These are phyloP conservation scores for Colossoma macropomum DNA, from an alignment of 2,113 vertebrate genomes.

Conservation along the genomic window DNA sequence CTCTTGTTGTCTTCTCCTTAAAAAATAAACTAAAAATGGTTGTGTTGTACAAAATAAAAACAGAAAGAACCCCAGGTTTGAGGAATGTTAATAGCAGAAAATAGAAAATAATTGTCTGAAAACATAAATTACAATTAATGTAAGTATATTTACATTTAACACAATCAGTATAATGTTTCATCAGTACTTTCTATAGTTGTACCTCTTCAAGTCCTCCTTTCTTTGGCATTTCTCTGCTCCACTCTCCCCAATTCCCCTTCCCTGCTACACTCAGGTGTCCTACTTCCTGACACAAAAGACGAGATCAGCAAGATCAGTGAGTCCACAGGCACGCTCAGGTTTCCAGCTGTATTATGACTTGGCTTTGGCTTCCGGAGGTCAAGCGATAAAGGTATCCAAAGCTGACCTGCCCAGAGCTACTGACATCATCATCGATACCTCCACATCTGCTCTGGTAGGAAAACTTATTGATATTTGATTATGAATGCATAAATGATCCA, in stretches of 20 bases:
- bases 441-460: conserved; percentile 76
- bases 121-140: neutral
- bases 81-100: no score
- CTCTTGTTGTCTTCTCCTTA: no score
- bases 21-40: no score
- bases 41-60: no score
- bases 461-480: neutral
- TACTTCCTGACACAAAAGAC: conserved; percentile 55
- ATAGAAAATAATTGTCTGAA: no score
- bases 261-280: conserved; percentile 63
- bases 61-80: no score
- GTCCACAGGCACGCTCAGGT: neutral
- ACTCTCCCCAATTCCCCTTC: no score
- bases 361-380: conserved; percentile 76
- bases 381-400: conserved; percentile 73
- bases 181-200: no score
- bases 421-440: conserved; percentile 73
- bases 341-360: conserved; percentile 66
- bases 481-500: neutral
- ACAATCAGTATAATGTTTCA: no score
- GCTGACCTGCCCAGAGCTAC: conserved; percentile 68
- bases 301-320: conserved; percentile 41
- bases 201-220: neutral
- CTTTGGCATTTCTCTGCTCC: no score
- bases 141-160: no score